phyloP scores from a whole-genome alignment of 1,140 invertebrate genomes.

The Monochamus saltuarius region DNA sequence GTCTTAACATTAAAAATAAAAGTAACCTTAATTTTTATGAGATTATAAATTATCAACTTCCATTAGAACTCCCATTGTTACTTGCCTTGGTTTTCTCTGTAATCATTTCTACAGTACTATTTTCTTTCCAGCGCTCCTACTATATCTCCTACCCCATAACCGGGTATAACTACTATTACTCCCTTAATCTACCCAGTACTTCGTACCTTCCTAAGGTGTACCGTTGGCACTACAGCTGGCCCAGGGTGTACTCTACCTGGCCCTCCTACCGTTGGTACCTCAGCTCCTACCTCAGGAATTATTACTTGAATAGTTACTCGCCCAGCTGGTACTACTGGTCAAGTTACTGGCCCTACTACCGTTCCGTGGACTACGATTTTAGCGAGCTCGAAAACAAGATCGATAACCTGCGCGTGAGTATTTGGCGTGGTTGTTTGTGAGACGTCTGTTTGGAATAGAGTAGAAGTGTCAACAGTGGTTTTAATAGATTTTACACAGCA shows the following conservation, averaged over 20 bases:
- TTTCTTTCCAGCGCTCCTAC: conserved; percentile 37
- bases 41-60: too few relatives aligned
- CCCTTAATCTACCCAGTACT: conserved; percentile 31
- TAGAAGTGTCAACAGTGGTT: too few relatives aligned
- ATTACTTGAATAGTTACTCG: conserved; percentile 24
- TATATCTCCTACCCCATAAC: conserved; percentile 37
- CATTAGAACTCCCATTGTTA: too few relatives aligned
- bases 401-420: conserved; percentile 35
- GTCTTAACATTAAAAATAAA: too few relatives aligned
- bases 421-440: background rate
- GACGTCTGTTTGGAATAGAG: too few relatives aligned
- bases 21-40: too few relatives aligned
- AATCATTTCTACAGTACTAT: background rate
- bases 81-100: too few relatives aligned
- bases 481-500: too few relatives aligned
- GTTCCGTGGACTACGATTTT: conserved; percentile 32
- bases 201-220: conserved; percentile 30
- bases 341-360: conserved; percentile 26
- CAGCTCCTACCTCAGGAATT: conserved; percentile 25
- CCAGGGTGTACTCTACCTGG: conserved; percentile 29
- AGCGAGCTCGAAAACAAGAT: conserved; percentile 33
- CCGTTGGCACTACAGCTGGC: conserved; percentile 33
- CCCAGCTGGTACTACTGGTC: conserved; percentile 21
- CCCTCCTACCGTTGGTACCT: conserved; percentile 23
- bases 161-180: conserved; percentile 33